phyloP scores from a whole-genome alignment of 2,888 invertebrate species.

The Tetragnatha montana region DNA sequence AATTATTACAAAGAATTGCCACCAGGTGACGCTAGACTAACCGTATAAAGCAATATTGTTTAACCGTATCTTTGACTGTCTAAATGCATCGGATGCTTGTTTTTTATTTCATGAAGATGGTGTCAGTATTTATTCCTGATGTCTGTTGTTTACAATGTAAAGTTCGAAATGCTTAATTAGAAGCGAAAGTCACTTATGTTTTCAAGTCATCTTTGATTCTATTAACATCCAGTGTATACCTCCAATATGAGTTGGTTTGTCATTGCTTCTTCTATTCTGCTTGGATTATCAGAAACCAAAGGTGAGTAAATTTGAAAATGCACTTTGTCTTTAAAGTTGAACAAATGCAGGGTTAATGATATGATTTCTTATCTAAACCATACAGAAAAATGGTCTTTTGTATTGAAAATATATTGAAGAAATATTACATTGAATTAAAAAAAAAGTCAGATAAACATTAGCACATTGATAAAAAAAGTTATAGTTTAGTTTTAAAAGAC shows the following conservation, averaged over 20 bases:
- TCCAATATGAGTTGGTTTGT: background rate
- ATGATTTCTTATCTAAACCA: no score
- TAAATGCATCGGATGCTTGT: background rate
- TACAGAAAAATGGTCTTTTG: no score
- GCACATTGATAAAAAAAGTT: no score
- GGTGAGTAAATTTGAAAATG: no score
- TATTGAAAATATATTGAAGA: no score
- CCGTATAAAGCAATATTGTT: background rate
- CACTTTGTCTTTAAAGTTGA: no score
- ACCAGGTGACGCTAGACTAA: constrained; percentile 40
- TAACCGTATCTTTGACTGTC: background rate
- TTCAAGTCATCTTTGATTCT: background rate
- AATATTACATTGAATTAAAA: no score
- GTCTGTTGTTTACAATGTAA: no score
- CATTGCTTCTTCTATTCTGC: background rate
- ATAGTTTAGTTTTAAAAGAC: no score
- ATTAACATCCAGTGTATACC: background rate
- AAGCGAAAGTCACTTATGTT: background rate
- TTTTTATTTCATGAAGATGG: background rate
- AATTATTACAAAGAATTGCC: constrained; percentile 11
- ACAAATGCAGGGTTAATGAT: no score
- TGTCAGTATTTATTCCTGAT: no score
- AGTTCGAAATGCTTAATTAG: background rate
- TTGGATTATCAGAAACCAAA: background rate
- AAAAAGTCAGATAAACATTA: no score